Conservation (phyloP, 2,888 invertebrate genomes). For the Bellardia pandia region DNA sequence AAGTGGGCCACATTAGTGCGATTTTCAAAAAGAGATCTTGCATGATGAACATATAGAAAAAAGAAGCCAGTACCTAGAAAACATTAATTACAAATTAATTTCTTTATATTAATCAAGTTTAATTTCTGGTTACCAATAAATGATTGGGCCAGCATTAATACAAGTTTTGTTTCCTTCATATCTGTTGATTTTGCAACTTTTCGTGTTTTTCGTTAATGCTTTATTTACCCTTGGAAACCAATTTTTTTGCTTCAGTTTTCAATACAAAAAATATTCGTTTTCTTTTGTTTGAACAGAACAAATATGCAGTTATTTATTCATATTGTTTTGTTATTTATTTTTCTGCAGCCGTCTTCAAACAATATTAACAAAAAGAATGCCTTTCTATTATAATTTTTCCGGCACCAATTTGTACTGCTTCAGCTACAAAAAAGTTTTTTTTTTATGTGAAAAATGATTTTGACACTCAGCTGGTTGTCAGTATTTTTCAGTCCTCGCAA, state of each 20-base stretch:
- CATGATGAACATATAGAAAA: slow-evolving; percentile 88
- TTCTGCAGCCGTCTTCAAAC: not conserved
- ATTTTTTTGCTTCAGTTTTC: not conserved
- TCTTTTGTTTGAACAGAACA: not conserved
- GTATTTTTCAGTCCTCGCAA: no score
- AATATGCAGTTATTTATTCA: slow-evolving; percentile 29
- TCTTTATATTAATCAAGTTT: not conserved
- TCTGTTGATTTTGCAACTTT: slow-evolving; percentile 39
- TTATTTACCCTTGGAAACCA: slow-evolving; percentile 19
- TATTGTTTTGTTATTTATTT: slow-evolving; percentile 13
- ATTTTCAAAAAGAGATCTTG: slow-evolving; percentile 90
- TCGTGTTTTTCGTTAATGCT: not conserved
- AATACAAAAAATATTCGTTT: not conserved
- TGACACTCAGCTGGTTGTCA: slow-evolving; percentile 24
- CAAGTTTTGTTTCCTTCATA: slow-evolving; percentile 81
- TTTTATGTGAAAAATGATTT: not conserved
- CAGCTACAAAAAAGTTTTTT: slow-evolving; percentile 21
- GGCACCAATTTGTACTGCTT: slow-evolving; percentile 57
- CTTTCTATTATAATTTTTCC: slow-evolving; percentile 44
- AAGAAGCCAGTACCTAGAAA: slow-evolving; percentile 86
- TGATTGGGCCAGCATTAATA: slow-evolving; percentile 81
- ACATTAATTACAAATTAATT: not conserved
- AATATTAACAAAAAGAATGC: slow-evolving; percentile 4
- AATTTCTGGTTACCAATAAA: slow-evolving; percentile 80
- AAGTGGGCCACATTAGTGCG: slow-evolving; percentile 93